Base-by-base conservation (phyloP, 2,113 vertebrate genomes). In the Siphamia tubifer region DNA sequence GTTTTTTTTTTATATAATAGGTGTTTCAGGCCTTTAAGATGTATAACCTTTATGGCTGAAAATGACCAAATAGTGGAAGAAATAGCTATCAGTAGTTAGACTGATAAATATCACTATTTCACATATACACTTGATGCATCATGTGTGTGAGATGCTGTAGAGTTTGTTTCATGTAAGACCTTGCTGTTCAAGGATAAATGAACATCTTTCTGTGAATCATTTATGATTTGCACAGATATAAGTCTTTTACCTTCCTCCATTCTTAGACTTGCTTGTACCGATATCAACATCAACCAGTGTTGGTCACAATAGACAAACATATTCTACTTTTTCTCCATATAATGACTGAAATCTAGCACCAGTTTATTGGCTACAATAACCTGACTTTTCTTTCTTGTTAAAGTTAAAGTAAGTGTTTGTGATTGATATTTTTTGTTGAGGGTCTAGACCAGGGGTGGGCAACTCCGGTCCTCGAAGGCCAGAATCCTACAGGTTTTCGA, bases 181-280 rank as follows among this genome's bases (percentile, higher is more conserved):
- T 15, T 38, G 31, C 38, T 58, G 32, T 20, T 20, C 21, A 39
- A 34, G 15, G 21, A 52, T 52, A 61, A 61, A 54, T 27, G 28
- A 44, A 48, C 49, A 35, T 28, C 49, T 43, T 15, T 5, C 10
- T 44, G 21, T 48, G 43, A 56, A 42, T 65, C 44, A 65, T 65
- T 72, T 49, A 65, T 56, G 36, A 57, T 36, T 51, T 36, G 40
- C 39, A 45, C 23, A 1, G 38, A n/a, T 54, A 11, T 34, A 53
- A 53, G 25, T 23, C 44, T 38, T 45, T 8, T 24, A 16, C 24
- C 8, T 31, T 20, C n/a, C 10, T 36, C 25, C 34, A n/a, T 23
- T 12, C 31, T 34, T 12, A 11, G 31, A 8, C 31, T 34, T 12
- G n/a, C n/a, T n/a, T n/a, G n/a, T n/a, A n/a, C 31, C 13, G 31